Percentiles rank a stretch among this genome's conserved stretches.
Conservation (phyloP, 2,113 vertebrate genomes). For the Vulpes vulpes region DNA sequence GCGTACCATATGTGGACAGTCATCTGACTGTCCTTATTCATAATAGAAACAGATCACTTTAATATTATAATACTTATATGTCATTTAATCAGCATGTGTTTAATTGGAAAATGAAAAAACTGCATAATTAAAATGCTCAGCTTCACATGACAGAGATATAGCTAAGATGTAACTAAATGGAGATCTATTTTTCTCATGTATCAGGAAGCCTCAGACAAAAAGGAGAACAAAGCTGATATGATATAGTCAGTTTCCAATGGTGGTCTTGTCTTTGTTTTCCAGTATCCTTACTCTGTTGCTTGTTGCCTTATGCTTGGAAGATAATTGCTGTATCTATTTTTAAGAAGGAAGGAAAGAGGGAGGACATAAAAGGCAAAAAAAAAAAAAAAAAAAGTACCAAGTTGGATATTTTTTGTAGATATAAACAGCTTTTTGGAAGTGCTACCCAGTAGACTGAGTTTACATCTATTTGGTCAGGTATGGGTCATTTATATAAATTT, state of each 20-base stretch:
- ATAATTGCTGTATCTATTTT: not conserved
- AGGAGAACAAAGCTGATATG: not conserved
- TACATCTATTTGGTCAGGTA: not conserved
- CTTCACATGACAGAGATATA: not conserved
- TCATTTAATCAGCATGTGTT: not conserved
- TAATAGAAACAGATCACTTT: not conserved
- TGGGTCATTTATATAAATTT: not conserved
- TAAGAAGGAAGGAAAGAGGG: not conserved
- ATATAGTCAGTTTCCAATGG: not conserved
- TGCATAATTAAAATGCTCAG: not conserved
- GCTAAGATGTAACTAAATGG: not conserved
- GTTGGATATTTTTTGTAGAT: not conserved
- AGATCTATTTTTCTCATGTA: not conserved
- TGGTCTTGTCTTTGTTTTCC: slow-evolving; percentile 22
- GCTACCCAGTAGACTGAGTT: not conserved
- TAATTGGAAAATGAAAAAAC: slow-evolving; percentile 11
- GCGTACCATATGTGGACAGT: not conserved
- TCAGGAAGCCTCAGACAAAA: not conserved
- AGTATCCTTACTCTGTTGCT: not conserved
- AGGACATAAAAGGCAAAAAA: not conserved
- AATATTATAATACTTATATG: not conserved
- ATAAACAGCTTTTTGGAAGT: not conserved
- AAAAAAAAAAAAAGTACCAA: not conserved
- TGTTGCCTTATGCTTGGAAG: not conserved
- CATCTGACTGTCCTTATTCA: slow-evolving; percentile 6